Conservation (phyloP, 1,140 invertebrate species). For the Laupala kohalensis region DNA sequence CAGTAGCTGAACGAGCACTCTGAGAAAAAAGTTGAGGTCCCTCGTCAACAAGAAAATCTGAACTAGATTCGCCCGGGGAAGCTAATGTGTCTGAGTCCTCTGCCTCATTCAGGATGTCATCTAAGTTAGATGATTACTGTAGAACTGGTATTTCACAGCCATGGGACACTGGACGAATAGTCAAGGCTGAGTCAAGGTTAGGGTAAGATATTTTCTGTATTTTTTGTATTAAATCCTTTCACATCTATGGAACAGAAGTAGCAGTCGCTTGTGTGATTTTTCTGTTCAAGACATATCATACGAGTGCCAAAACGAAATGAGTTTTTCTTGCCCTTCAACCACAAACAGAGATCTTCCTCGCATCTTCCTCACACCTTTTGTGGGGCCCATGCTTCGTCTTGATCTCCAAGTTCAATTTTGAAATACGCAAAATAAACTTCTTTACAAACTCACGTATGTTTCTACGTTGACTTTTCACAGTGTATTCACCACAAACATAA, state of each 20-base stretch:
- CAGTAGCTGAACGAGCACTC: constrained; percentile 10
- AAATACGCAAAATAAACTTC: constrained; percentile 14
- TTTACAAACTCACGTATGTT: constrained; percentile 10
- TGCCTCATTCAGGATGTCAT: constrained; percentile 2
- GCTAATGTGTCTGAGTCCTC: constrained; percentile 5
- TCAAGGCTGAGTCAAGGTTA: constrained; percentile 2
- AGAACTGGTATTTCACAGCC: not conserved
- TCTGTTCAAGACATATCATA: not conserved
- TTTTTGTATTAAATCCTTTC: constrained; percentile 4
- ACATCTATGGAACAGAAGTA: constrained; percentile 1
- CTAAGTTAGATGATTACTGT: not conserved
- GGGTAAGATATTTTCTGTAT: constrained; percentile 2
- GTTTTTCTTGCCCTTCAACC: constrained; percentile 14
- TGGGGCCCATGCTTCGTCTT: constrained; percentile 12
- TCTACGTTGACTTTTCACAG: constrained; percentile 13
- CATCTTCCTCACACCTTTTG: not conserved
- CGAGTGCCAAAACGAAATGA: constrained; percentile 5
- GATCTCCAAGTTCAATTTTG: constrained; percentile 13
- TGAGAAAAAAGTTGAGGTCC: not conserved
- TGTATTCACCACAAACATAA: too few relatives aligned
- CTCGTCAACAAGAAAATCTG: constrained; percentile 7
- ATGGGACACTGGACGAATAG: not conserved
- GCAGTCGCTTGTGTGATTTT: not conserved
- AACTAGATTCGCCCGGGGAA: constrained; percentile 5
- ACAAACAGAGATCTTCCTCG: constrained; percentile 7